Percentiles rank a stretch among this genome's conserved stretches.
phyloP scores from a whole-genome alignment of 2,888 invertebrate species.

The Blastobasis adustella region DNA sequence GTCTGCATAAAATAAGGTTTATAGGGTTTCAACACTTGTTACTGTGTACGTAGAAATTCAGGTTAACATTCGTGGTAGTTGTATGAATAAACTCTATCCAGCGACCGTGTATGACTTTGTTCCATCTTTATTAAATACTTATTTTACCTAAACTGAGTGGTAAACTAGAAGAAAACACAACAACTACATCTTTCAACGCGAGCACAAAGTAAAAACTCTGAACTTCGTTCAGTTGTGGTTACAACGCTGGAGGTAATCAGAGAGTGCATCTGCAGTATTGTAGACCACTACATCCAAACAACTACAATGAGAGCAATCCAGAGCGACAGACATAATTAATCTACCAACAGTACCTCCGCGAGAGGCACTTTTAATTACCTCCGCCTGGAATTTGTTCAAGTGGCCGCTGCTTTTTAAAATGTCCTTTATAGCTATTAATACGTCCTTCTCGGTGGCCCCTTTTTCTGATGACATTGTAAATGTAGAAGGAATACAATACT shows the following conservation, averaged over 20 bases:
- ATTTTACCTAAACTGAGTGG: too few species aligned
- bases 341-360: not conserved
- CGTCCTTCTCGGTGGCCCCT: constrained; percentile 50
- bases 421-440: constrained; percentile 53
- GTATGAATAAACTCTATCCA: too few species aligned
- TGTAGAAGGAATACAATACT: too few species aligned
- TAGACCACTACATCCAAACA: not conserved
- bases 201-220: not conserved
- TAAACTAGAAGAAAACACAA: too few species aligned
- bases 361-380: constrained; percentile 33
- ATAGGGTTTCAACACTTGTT: too few species aligned
- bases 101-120: too few species aligned
- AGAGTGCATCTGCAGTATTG: too few species aligned
- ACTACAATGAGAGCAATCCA: not conserved
- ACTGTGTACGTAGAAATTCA: too few species aligned
- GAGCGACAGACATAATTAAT: not conserved
- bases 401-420: constrained; percentile 54
- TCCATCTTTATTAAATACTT: too few species aligned
- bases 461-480: constrained; percentile 16
- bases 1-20: too few species aligned
- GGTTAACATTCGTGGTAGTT: too few species aligned
- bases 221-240: not conserved
- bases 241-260: too few species aligned
- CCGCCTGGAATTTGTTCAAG: constrained; percentile 59
- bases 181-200: not conserved